Base-by-base conservation (phyloP, 2,113 vertebrate genomes). In the Phycodurus eques region DNA sequence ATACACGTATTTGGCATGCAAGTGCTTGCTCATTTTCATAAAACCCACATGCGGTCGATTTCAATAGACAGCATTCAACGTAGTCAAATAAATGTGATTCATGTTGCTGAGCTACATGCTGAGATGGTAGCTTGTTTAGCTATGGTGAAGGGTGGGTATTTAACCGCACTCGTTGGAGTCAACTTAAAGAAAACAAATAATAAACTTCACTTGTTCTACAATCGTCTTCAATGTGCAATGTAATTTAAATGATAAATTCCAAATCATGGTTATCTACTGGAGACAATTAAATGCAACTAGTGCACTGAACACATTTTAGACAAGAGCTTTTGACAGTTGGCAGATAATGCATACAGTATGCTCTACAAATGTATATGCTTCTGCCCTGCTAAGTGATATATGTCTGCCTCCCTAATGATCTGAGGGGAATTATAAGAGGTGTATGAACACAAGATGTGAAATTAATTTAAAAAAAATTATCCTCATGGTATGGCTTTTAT, bases 61-160 rank as follows among this genome's bases (percentile, higher is more conserved):
- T 11, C 10, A 67, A 6, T 69, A 35, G 17, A 54, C 22, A 35
- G 6, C 6, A 39, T 15, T 60, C 8, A 61, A 51, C 60, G 19
- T 57, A 68, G 35, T 49, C 46, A 62, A 69, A 72, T 70, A 19
- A 17, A 75, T 67, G 12, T 73, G 67, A 77, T 63, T 73, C 15
- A 67, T 59, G 12, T 39, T 11, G 1, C 66, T 33, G 6, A 33
- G 13, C 9, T 59, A 2, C 13, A 19, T 9, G 8, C 27, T 47
- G 44, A 67, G 33, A 11, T 14, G 31, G 42, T 51, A 20, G 39
- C 57, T 79, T 71, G 15, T 9, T 10, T 51, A 5, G 35, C 5
- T 39, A 5, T 39, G 35, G 35, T 39, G 35, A 39, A 39, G 35
- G 35, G 3, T 53, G 14, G 20, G 20, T 56, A 56, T 56, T 56